Evolutionary conservation across 1,140 invertebrate genomes (phyloP), one percentile per base, ranked within the genome.

Genomic region (Bombus impatiens): DNA sequence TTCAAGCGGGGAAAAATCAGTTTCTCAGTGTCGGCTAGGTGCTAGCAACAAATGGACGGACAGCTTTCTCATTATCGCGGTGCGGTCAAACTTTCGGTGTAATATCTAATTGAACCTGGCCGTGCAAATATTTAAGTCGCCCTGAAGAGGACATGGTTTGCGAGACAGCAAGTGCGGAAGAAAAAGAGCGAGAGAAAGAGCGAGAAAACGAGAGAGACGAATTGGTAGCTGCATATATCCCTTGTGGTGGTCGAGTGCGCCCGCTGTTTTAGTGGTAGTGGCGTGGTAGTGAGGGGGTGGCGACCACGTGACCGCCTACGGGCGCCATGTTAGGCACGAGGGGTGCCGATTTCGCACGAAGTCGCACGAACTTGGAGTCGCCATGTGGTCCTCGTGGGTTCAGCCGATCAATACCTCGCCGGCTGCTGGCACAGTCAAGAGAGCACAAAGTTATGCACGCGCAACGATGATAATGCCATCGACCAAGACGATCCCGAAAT

Each of bases 371-470:
- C 86, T 70, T 62, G 84, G 87, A 89, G 89, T 92, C 92, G 89
- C 92, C 91, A 93, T 93, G 93, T 94, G 93, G 93, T 93, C 89
- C 90, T 90, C 91, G 89, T 87, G 90, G 86, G 83, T 87, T 92
- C 91, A 91, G 86, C 90, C 92, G 92, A 93, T 93, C 92, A 93
- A 93, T 93, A 93, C 92, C 87, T 88, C 65, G 87, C 90, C 90
- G 90, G 89, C 90, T 90, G 90, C 89, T 90, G 81, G 87, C 90
- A 90, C 90, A 92, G 89, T 90, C 92, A 93, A 93, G 91, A 94
- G 92, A 94, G 93, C 92, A 93, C 93, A 80, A 93, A 94, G 92
- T 94, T 94, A 94, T 94, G 93, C 92, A 94, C 91, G 90, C 92
- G 86, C 87, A 82, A 84, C 82, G 86, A 84, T 88, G 77, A 87